A percentile compares a stretch with the other conserved stretches of the same genome.
Evolutionary conservation across 2,113 vertebrate genomes (phyloP).

Genomic region (Conger conger): DNA sequence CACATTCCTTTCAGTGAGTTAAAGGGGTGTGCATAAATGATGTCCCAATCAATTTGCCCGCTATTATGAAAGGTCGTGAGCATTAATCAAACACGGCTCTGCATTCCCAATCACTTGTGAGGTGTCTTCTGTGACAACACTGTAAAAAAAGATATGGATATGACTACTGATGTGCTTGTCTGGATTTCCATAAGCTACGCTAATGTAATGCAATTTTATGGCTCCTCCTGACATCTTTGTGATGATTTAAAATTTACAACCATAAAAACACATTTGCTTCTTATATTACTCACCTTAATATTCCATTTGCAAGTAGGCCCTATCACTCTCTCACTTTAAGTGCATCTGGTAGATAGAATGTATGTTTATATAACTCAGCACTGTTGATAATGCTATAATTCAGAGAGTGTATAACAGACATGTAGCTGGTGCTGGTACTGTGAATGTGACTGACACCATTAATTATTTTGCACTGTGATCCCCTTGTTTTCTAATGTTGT

Average conservation of each 20-base stretch:
- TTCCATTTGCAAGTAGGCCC: neutral
- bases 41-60: constrained; percentile 2
- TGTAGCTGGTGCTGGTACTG: neutral
- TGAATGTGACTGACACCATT: neutral
- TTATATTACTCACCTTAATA: neutral
- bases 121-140: neutral
- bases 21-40: constrained; percentile 9
- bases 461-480: neutral
- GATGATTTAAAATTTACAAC: constrained; percentile 16
- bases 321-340: neutral
- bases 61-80: constrained; percentile 14
- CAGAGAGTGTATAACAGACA: neutral
- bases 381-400: neutral
- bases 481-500: neutral
- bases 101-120: neutral
- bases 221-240: constrained; percentile 6
- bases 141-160: neutral
- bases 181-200: neutral
- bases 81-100: constrained; percentile 9
- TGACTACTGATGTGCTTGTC: neutral
- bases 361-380: neutral
- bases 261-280: constrained; percentile 10
- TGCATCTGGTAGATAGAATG: neutral
- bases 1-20: neutral
- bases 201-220: constrained; percentile 11